A percentile compares a stretch with the other conserved stretches of the same genome.
phyloP scores from a whole-genome alignment of 2,113 vertebrate genomes.

The Lucifuga dentata region DNA sequence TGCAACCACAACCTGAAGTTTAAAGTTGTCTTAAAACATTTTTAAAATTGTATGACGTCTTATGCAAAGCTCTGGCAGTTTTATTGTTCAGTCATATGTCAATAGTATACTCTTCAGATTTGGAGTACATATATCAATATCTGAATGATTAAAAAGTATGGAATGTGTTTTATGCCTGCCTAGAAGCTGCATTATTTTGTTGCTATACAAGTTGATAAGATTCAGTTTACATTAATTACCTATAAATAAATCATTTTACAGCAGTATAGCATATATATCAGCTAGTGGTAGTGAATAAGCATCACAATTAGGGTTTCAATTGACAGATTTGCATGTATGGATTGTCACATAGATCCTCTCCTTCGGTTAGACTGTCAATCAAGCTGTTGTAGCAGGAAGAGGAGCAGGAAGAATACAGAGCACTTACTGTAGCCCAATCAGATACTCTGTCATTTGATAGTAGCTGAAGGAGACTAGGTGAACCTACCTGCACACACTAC shows the following conservation, averaged over 20 bases:
- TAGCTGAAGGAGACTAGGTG: slow-evolving; percentile 37
- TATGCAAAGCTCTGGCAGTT: background rate
- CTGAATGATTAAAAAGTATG: background rate
- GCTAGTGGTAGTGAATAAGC: background rate
- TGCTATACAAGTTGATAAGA: no score
- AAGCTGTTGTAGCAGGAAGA: slow-evolving; percentile 34
- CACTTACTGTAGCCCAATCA: slow-evolving; percentile 50
- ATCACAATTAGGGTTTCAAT: slow-evolving; percentile 17
- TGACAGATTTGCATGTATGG: slow-evolving; percentile 27
- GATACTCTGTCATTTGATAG: slow-evolving; percentile 73
- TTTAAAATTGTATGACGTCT: background rate
- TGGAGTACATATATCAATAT: background rate
- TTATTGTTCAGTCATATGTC: no score
- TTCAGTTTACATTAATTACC: background rate
- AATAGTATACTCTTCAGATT: slow-evolving; percentile 1
- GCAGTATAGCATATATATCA: background rate
- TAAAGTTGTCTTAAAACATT: no score
- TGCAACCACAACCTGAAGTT: no score
- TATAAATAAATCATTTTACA: slow-evolving; percentile 3
- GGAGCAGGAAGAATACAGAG: slow-evolving; percentile 13
- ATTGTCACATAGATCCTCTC: slow-evolving; percentile 31
- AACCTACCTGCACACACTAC: slow-evolving; percentile 18
- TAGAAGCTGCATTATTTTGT: background rate
- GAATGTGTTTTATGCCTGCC: background rate
- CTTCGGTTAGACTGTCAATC: slow-evolving; percentile 16